Evolutionary conservation across 1,140 invertebrate genomes (phyloP).

Genomic region (Drosophila repleta): DNA sequence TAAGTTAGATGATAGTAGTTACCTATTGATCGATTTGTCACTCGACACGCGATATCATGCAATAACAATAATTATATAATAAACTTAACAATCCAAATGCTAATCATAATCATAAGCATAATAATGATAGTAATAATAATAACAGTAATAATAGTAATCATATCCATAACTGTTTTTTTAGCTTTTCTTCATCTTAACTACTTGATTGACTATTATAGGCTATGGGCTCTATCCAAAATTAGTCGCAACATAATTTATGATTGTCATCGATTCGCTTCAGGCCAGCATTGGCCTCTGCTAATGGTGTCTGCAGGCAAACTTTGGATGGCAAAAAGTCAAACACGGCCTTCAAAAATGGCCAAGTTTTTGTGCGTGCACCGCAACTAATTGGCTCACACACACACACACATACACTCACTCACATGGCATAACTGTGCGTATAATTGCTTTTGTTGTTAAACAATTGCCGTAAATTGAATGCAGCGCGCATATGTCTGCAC

Average conservation of each 20-base stretch:
- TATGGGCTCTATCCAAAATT: neutral
- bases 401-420: neutral
- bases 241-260: constrained; percentile 40
- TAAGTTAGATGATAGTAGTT: too few species aligned
- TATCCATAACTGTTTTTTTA: neutral
- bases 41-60: too few species aligned
- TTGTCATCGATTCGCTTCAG: neutral
- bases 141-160: neutral
- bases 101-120: neutral
- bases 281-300: constrained; percentile 26
- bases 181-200: neutral
- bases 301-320: constrained; percentile 45
- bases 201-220: neutral
- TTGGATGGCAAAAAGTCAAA: constrained; percentile 17
- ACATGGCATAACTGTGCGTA: constrained; percentile 16
- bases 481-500: constrained; percentile 22
- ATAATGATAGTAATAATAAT: neutral
- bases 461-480: constrained; percentile 57
- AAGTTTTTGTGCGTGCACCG: constrained; percentile 21
- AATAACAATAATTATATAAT: too few species aligned
- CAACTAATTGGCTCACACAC: constrained; percentile 35
- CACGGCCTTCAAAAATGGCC: constrained; percentile 23
- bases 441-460: constrained; percentile 62
- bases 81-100: too few species aligned
- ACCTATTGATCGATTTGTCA: too few species aligned